Evolutionary conservation across 2,113 vertebrate species (phyloP).

Genomic region (Podocnemis expansa): DNA sequence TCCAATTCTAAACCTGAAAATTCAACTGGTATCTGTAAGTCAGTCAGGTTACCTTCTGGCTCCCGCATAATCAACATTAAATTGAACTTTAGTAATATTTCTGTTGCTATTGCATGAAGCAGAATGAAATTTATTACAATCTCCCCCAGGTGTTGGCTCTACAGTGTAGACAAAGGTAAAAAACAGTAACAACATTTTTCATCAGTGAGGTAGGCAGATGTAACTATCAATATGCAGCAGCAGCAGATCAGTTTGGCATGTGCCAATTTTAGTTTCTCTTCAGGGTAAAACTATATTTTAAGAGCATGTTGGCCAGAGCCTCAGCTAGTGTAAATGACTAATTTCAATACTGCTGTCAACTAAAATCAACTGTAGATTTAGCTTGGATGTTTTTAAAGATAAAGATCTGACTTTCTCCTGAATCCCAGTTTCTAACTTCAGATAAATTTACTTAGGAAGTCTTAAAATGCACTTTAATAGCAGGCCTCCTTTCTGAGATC

Average conservation of each 20-base stretch:
- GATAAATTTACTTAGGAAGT: background rate
- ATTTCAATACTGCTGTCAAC: background rate
- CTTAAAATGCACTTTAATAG: background rate
- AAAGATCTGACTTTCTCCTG: background rate
- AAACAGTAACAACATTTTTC: background rate
- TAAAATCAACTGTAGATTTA: background rate
- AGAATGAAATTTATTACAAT: background rate
- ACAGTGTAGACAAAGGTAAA: background rate
- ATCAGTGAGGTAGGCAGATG: background rate
- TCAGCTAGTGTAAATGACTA: background rate
- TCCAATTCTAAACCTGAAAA: conserved; percentile 2
- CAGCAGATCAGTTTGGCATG: background rate
- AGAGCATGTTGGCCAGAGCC: background rate
- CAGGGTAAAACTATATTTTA: background rate
- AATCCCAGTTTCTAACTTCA: background rate
- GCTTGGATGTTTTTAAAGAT: background rate
- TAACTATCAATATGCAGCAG: background rate
- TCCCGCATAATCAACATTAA: background rate
- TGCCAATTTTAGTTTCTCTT: background rate
- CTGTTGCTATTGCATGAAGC: background rate
- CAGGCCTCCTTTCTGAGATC: background rate
- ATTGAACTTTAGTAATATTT: background rate
- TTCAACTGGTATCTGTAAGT: conserved; percentile 12
- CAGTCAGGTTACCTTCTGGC: background rate
- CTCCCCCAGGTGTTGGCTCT: background rate